Base-by-base conservation (phyloP, 2,113 vertebrate genomes). In the Lanius ludovicianus region DNA sequence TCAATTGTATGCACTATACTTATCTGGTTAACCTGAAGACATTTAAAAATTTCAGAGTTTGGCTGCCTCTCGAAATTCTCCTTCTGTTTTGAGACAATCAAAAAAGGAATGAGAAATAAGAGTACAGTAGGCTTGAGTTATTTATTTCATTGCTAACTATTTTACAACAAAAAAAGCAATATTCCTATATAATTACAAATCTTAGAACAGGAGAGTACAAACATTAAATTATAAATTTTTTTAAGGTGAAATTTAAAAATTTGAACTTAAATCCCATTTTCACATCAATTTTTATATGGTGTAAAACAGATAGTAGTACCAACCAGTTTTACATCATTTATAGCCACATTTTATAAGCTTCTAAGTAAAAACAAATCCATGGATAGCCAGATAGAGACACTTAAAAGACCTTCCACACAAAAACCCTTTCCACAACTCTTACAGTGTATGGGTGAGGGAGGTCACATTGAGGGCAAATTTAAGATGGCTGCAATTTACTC, bases 401-500 rank as follows among this genome's bases (percentile, higher is more conserved):
- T 94, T 84, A 77, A 91, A 90, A 94, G 86, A 93, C 50, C 31
- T 70, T 50, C 42, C 2, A 19, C 47, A 90, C 86, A 95, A 95
- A 95, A 95, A 90, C 73, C 64, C 60, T 59, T 95, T 86, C 88
- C 83, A 89, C 76, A 68, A 60, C 64, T 92, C 92, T 92, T 86
- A 86, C 52, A 91, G 86, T 73, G 60, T 57, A 63, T 3, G 89
- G 68, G 71, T 93, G 64, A 95, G 52, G 50, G 64, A 95, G 94
- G 95, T 96, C 92, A 95, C 50, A 47, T 27, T 59, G 71, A 87
- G 95, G 95, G 93, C 93, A 95, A 95, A 96, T 88, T 95, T 96
- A 93, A 94, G 88, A 96, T 87, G 84, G 82, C 71, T 95, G 93
- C 85, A 96, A 95, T 96, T 96, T 93, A 96, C 92, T 90, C 44